Conservation (phyloP, 2,113 vertebrate species). For the Tachycineta bicolor region DNA sequence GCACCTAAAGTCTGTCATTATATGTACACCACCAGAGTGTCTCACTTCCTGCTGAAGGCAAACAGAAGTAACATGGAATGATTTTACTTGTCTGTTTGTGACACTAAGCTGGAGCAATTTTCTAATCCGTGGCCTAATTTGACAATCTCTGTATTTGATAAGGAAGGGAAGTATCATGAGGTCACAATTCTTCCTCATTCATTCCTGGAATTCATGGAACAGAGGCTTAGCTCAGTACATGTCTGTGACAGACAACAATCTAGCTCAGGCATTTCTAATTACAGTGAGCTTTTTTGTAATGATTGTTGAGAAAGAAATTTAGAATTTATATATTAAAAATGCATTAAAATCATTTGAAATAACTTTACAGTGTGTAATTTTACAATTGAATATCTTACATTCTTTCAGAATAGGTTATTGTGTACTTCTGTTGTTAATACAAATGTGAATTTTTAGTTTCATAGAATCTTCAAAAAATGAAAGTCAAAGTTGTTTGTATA, state of each 20-base stretch:
- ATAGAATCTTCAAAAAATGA: neutral
- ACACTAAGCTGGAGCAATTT: neutral
- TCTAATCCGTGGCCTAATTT: neutral
- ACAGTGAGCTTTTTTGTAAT: neutral
- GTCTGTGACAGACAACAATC: neutral
- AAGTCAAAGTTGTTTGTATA: neutral
- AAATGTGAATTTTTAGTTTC: neutral
- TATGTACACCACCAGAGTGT: neutral
- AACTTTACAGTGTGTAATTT: neutral
- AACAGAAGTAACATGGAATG: neutral
- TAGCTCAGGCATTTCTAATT: neutral
- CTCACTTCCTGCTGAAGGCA: neutral
- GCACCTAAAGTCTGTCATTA: neutral
- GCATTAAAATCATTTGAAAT: neutral
- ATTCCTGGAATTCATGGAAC: neutral
- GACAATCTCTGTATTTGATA: neutral
- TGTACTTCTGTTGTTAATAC: neutral
- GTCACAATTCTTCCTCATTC: neutral
- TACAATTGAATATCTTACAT: neutral
- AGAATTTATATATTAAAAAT: neutral
- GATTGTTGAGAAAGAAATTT: neutral
- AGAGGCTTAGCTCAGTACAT: neutral
- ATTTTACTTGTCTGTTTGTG: neutral
- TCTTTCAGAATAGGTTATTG: neutral
- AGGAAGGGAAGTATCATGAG: neutral